phyloP scores from a whole-genome alignment of 2,797 vertebrate genomes.

The Myiotriccus ornatus region DNA sequence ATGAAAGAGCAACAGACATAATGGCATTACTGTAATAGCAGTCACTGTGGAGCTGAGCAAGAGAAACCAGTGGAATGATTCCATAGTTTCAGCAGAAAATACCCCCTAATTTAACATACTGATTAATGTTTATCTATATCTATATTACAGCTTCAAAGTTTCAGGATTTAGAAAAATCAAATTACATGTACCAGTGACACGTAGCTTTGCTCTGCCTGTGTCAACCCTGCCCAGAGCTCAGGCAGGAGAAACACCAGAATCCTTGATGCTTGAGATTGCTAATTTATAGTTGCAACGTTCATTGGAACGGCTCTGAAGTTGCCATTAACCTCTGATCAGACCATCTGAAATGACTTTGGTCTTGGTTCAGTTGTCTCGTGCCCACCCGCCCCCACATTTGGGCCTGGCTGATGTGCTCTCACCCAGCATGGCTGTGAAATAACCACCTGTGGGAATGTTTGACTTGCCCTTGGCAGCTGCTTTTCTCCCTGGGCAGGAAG shows the following conservation, averaged over 20 bases:
- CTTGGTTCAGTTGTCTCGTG: neutral
- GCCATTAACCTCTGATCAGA: neutral
- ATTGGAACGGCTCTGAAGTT: neutral
- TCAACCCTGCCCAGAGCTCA: neutral
- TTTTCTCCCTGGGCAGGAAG: neutral
- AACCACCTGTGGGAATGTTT: neutral
- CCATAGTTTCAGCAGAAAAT: constrained; percentile 16
- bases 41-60: neutral
- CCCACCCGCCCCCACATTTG: neutral
- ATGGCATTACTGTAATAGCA: neutral
- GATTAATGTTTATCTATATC: neutral
- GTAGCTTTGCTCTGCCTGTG: neutral
- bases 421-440: neutral
- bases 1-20: constrained; percentile 14
- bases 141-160: neutral
- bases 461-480: neutral
- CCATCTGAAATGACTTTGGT: neutral
- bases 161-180: neutral
- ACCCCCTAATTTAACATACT: neutral
- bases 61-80: neutral
- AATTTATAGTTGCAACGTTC: neutral
- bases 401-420: neutral
- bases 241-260: neutral
- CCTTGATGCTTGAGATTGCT: neutral
- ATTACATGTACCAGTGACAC: neutral